These are phyloP conservation scores for Centropristis striata DNA, from an alignment of 2,113 vertebrate species.

Conservation along the genomic window DNA sequence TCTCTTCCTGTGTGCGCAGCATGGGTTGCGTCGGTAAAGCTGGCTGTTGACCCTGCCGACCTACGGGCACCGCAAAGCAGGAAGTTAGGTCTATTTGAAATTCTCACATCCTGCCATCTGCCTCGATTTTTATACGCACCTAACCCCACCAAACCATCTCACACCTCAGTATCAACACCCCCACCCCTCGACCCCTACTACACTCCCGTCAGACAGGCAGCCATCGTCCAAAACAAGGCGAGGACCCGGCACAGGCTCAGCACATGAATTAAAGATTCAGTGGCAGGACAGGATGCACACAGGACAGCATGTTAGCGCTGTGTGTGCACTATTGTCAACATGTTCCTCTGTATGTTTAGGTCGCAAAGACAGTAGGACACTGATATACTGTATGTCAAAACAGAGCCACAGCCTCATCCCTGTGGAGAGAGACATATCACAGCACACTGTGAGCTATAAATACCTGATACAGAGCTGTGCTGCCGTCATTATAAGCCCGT, in stretches of 20 bases:
- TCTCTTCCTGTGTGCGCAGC: conserved; percentile 66
- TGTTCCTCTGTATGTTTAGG: conserved; percentile 57
- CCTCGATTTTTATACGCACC: conserved; percentile 47
- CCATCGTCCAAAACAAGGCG: conserved; percentile 41
- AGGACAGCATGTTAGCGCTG: conserved; percentile 44
- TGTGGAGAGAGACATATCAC: conserved; percentile 50
- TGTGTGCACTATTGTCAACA: conserved; percentile 56
- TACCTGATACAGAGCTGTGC: conserved; percentile 46
- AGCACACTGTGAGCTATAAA: conserved; percentile 58
- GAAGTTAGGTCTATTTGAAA: conserved; percentile 65
- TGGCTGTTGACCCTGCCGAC: conserved; percentile 73
- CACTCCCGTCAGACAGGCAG: conserved; percentile 25
- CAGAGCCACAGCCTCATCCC: conserved; percentile 52
- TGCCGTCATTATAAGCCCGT: conserved; percentile 49
- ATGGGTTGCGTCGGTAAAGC: conserved; percentile 55
- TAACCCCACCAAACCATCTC: conserved; percentile 28
- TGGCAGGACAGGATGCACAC: conserved; percentile 9
- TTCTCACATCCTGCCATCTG: conserved; percentile 72
- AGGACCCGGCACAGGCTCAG: neutral
- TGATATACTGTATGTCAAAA: conserved; percentile 59
- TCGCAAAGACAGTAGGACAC: conserved; percentile 58
- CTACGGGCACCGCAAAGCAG: conserved; percentile 47
- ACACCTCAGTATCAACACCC: neutral
- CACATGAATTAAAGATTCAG: conserved; percentile 71
- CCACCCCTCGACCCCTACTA: neutral